A percentile compares a stretch with the other conserved stretches of the same genome.
phyloP scores from a whole-genome alignment of 2,113 vertebrate species.

The Austrofundulus limnaeus region DNA sequence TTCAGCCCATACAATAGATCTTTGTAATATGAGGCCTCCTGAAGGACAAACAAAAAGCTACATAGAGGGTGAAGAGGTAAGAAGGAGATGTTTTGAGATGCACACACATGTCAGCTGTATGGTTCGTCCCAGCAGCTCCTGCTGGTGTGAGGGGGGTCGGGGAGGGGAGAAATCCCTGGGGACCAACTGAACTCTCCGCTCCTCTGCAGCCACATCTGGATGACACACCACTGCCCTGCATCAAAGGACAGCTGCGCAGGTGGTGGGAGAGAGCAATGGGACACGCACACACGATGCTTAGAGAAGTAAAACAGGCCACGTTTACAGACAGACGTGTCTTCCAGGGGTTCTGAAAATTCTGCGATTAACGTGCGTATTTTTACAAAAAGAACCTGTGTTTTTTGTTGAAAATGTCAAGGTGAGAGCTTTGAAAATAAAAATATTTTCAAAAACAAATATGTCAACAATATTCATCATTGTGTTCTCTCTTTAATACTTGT shows the following conservation, averaged over 20 bases:
- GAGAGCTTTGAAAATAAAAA: no score
- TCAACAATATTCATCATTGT: no score
- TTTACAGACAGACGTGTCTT: no score
- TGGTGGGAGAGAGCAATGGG: conserved; percentile 10
- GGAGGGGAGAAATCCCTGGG: conserved; percentile 30
- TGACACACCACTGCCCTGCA: conserved; percentile 54
- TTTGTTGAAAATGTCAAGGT: no score
- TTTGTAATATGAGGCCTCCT: background rate
- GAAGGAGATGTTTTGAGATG: background rate
- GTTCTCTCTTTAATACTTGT: no score
- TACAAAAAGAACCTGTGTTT: no score
- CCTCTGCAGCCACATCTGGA: conserved; percentile 70
- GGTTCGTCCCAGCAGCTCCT: conserved; percentile 15
- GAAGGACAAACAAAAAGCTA: background rate
- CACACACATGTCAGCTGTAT: conserved; percentile 24
- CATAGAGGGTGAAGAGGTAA: conserved; percentile 1
- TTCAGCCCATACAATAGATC: conserved; percentile 3
- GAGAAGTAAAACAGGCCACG: conserved; percentile 10
- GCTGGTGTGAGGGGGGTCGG: conserved; percentile 34
- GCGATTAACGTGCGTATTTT: no score
- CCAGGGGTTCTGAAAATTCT: no score
- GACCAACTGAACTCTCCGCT: conserved; percentile 61
- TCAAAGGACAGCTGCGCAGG: conserved; percentile 64
- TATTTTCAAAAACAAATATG: no score
- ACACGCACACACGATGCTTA: conserved; percentile 20